Percentiles rank a stretch among this genome's conserved stretches.
Evolutionary conservation across 1,140 invertebrate genomes (phyloP).

Genomic region (Euwallacea fornicatus): DNA sequence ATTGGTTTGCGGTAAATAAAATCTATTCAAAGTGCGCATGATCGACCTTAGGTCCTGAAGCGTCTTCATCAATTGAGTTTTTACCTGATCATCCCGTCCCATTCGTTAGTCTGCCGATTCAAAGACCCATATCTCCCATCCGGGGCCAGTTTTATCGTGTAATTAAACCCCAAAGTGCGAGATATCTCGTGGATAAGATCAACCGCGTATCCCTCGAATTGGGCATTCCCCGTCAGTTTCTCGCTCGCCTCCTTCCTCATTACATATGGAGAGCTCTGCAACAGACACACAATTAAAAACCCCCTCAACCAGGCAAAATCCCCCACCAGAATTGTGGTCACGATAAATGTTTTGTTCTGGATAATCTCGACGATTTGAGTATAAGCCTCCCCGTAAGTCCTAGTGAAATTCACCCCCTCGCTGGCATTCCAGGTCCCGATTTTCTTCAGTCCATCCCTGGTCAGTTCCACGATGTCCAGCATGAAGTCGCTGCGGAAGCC

Average conservation of each 20-base stretch:
- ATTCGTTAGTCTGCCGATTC: conserved; percentile 62
- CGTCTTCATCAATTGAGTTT: neutral
- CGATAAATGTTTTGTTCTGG: conserved; percentile 89
- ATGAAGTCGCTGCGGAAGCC: conserved; percentile 90
- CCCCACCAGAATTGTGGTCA: conserved; percentile 89
- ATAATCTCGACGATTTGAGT: conserved; percentile 84
- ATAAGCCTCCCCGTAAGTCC: conserved; percentile 79
- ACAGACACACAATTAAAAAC: conserved; percentile 15
- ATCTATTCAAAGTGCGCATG: too few species aligned
- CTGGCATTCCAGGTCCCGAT: conserved; percentile 89
- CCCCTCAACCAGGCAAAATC: neutral
- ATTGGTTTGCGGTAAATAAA: too few species aligned
- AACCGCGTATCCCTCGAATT: conserved; percentile 86
- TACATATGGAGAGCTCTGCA: conserved; percentile 86
- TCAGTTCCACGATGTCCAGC: conserved; percentile 87
- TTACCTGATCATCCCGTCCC: conserved; percentile 87
- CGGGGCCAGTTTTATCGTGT: conserved; percentile 79
- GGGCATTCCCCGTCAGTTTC: conserved; percentile 78
- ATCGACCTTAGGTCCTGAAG: too few species aligned
- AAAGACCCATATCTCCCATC: conserved; percentile 64
- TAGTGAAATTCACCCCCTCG: conserved; percentile 87
- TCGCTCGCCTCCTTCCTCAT: conserved; percentile 85
- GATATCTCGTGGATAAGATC: conserved; percentile 88
- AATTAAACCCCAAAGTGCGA: conserved; percentile 87
- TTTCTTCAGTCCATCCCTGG: conserved; percentile 75